Percentiles rank a stretch among this genome's conserved stretches.
Conservation (phyloP, 2,888 invertebrate genomes). For the Lamproptera curius region DNA sequence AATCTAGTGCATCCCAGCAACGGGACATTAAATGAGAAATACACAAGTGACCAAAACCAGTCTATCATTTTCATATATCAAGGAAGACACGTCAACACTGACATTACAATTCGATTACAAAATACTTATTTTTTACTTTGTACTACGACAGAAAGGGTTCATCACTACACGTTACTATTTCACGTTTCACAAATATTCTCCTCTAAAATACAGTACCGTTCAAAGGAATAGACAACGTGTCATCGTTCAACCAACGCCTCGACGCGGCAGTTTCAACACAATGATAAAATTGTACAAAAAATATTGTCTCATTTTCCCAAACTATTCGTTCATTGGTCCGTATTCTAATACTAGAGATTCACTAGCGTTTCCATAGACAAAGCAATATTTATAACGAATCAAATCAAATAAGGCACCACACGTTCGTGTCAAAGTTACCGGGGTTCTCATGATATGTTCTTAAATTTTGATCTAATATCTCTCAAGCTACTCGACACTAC, state of each 20-base stretch:
- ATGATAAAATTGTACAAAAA: conserved; percentile 68
- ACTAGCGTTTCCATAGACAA: conserved; percentile 39
- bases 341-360: conserved; percentile 51
- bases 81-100: conserved; percentile 60
- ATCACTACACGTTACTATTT: conserved; percentile 38
- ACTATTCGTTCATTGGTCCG: conserved; percentile 62
- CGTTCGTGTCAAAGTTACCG: conserved; percentile 56
- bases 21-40: conserved; percentile 40
- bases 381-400: conserved; percentile 37
- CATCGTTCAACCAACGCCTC: conserved; percentile 32
- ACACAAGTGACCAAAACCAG: conserved; percentile 59
- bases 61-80: conserved; percentile 47
- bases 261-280: conserved; percentile 41
- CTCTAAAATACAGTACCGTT: conserved; percentile 50
- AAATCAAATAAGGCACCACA: conserved; percentile 66
- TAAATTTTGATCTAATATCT: conserved; percentile 32
- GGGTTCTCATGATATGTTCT: conserved; percentile 61
- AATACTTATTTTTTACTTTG: conserved; percentile 65
- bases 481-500: conserved; percentile 49
- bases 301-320: conserved; percentile 58
- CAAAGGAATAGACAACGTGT: conserved; percentile 32
- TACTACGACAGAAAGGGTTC: conserved; percentile 62
- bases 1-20: conserved; percentile 73
- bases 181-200: conserved; percentile 43
- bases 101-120: conserved; percentile 45